phyloP scores from a whole-genome alignment of 2,113 vertebrate species.

The Furnarius figulus region DNA sequence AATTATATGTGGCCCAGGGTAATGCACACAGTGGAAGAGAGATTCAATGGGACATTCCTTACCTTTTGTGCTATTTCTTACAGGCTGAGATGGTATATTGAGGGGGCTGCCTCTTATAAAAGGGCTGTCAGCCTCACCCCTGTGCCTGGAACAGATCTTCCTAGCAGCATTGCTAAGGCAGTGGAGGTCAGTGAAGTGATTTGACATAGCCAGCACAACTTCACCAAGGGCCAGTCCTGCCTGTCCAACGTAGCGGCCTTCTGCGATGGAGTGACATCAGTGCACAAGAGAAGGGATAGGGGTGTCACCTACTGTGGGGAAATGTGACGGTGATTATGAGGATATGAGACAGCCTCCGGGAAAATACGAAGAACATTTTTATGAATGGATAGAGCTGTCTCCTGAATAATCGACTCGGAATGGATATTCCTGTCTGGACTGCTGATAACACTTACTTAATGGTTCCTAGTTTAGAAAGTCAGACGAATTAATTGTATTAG shows the following conservation, averaged over 20 bases:
- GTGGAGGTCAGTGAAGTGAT: neutral
- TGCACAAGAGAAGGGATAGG: neutral
- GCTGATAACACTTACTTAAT: no score
- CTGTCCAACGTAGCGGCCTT: neutral
- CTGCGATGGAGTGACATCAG: neutral
- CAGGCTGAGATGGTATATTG: neutral
- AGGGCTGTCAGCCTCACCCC: neutral
- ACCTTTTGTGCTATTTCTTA: neutral
- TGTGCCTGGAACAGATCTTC: neutral
- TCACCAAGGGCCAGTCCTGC: neutral
- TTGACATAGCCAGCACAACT: fast-evolving
- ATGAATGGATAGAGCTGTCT: no score
- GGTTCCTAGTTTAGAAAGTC: no score
- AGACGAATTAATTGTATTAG: no score
- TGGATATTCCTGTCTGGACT: no score
- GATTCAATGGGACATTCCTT: fast-evolving
- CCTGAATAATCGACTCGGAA: no score
- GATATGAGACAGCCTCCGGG: no score
- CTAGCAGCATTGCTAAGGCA: neutral
- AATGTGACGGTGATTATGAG: no score
- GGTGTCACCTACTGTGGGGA: no score
- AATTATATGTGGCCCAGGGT: neutral
- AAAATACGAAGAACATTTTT: no score
- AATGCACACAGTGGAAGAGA: neutral
- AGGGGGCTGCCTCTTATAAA: neutral